A percentile compares a stretch with the other conserved stretches of the same genome.
phyloP scores from a whole-genome alignment of 2,888 invertebrate genomes.

The Cloeon dipterum region DNA sequence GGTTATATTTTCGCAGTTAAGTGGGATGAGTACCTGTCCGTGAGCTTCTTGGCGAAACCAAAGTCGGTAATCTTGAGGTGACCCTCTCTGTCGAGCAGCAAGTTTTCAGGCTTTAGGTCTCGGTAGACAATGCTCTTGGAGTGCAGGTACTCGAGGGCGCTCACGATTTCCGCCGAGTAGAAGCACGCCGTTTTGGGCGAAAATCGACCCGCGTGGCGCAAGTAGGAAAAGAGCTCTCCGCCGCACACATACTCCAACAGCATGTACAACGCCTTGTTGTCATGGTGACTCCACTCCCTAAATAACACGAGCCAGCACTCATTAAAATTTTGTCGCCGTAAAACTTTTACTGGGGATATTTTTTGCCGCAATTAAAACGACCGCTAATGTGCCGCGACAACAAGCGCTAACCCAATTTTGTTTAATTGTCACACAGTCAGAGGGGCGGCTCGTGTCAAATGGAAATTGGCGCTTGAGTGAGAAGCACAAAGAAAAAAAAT shows the following conservation, averaged over 20 bases:
- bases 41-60: conserved; percentile 87
- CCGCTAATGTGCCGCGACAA: no score
- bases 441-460: no score
- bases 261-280: conserved; percentile 85
- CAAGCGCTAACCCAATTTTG: no score
- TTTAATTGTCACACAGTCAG: no score
- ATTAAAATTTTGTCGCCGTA: neutral
- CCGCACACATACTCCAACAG: conserved; percentile 91
- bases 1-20: no score
- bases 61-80: conserved; percentile 96
- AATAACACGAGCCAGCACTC: neutral
- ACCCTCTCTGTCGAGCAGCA: conserved; percentile 76
- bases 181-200: conserved; percentile 58
- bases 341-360: no score
- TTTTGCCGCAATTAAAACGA: no score
- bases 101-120: conserved; percentile 85
- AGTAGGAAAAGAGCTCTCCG: conserved; percentile 89
- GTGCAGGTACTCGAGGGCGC: conserved; percentile 85
- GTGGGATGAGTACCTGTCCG: conserved; percentile 41
- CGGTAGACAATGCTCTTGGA: conserved; percentile 66
- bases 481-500: no score
- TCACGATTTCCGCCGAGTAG: conserved; percentile 84
- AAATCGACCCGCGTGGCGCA: conserved; percentile 79
- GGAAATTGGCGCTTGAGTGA: no score
- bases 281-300: conserved; percentile 82